Base-by-base conservation (phyloP, 2,113 vertebrate species). In the Silurus meridionalis region DNA sequence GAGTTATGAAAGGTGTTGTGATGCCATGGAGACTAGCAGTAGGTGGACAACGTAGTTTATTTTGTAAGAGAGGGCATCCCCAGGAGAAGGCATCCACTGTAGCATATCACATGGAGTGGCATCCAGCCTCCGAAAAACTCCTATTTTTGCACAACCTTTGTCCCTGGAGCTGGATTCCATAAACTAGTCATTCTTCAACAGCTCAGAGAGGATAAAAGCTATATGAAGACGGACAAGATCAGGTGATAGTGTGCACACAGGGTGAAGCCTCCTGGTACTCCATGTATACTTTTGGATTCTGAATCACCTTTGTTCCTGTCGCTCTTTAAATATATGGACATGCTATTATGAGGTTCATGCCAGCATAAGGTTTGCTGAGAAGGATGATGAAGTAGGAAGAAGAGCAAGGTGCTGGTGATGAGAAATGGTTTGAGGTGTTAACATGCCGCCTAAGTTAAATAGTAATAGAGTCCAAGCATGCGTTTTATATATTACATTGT, bases 91-190 rank as follows among this genome's bases (percentile, higher is more conserved):
- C 85, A 89, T 86, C 63, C 10, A 89, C 89, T 91, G 88, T 74
- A 89, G 86, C 90, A 91, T 91, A 94, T 94, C 90, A 93, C 89
- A 52, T 85, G 87, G 90, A 92, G 88, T 91, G 90, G 90, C 89
- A 92, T 67, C 67, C 37, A 67, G 75, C 83, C 74, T 80, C 71
- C 75, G 77, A 92, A 90, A 89, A 57, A 84, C 79, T 90, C 91
- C 89, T 94, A 93, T 93, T 93, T 94, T 90, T 92, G 80, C 83
- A 63, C 60, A 63, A 48, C 50, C 86, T 83, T 77, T 71, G 87
- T 83, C 87, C 86, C 48, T 85, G 71, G 80, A 88, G 86, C 89
- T 89, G 58, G 84, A 89, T 91, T 83, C 69, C 37, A 75, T 69
- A 85, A 85, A 88, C 88, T 79, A 81, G 66, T 69, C 80, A 80